Percentiles rank a stretch among this genome's conserved stretches.
Evolutionary conservation across 2,888 invertebrate genomes (phyloP).

Genomic region (Lithodes maja): DNA sequence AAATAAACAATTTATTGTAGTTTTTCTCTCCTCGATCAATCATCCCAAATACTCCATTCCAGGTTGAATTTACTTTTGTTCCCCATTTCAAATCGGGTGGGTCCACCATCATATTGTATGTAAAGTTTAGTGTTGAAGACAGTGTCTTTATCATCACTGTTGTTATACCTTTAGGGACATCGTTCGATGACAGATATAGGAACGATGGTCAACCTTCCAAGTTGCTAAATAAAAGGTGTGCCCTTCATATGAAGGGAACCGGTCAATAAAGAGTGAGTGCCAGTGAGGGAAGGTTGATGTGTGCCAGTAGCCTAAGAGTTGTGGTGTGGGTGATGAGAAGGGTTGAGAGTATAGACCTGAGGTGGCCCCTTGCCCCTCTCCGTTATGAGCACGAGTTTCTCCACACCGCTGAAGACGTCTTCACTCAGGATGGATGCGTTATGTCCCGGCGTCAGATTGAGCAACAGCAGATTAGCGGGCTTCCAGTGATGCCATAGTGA

Average conservation of each 20-base stretch:
- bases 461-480: conserved; percentile 28
- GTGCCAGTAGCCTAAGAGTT: conserved; percentile 30
- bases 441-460: neutral
- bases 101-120: conserved; percentile 32
- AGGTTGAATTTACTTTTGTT: conserved; percentile 35
- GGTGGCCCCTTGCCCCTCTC: neutral
- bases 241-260: conserved; percentile 45
- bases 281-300: neutral
- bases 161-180: neutral
- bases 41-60: conserved; percentile 41
- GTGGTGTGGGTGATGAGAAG: conserved; percentile 6
- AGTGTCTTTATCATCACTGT: conserved; percentile 18
- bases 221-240: conserved; percentile 39
- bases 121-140: conserved; percentile 33
- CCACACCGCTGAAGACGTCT: conserved; percentile 19
- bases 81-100: conserved; percentile 41
- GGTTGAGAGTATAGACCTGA: conserved; percentile 15
- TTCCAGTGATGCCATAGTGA: conserved; percentile 36
- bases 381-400: conserved; percentile 29
- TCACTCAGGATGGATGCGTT: conserved; percentile 1
- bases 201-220: neutral
- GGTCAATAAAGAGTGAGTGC: conserved; percentile 38
- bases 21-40: conserved; percentile 23
- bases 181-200: neutral
- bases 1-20: too few species aligned